These are phyloP conservation scores for Zoanthus sociatus DNA, from an alignment of 92 coral and sea anemone species.

Conservation along the genomic window DNA sequence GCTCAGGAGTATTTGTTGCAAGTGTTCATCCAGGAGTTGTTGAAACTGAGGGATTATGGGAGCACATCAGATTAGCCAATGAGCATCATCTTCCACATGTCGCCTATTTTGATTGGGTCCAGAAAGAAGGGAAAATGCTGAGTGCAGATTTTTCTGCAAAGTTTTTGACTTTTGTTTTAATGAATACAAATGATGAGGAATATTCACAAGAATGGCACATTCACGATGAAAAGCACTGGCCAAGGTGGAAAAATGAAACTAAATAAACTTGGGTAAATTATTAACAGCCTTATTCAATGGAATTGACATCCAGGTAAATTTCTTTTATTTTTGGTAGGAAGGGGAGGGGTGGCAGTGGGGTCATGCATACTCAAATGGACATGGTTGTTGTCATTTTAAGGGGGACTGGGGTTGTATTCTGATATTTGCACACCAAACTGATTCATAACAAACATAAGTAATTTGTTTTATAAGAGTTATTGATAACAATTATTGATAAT, in stretches of 20 bases:
- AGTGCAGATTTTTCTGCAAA: constrained; percentile 61
- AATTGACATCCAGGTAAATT: too few species aligned
- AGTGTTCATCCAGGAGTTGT: constrained; percentile 61
- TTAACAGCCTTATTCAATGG: background rate
- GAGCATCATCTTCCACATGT: constrained; percentile 64
- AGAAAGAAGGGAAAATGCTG: constrained; percentile 50
- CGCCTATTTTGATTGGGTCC: constrained; percentile 54
- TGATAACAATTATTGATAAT: too few species aligned
- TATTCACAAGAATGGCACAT: constrained; percentile 63
- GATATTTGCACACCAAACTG: too few species aligned
- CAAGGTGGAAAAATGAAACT: constrained; percentile 40
- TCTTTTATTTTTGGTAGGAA: too few species aligned
- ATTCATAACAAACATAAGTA: too few species aligned
- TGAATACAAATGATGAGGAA: constrained; percentile 49
- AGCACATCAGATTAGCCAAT: constrained; percentile 63
- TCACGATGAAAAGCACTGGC: constrained; percentile 58
- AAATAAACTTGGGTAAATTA: background rate
- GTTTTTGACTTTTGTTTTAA: constrained; percentile 62
- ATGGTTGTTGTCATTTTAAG: too few species aligned
- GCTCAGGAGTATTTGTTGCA: constrained; percentile 56
- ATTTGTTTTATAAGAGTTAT: too few species aligned
- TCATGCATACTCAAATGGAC: too few species aligned
- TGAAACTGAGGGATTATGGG: constrained; percentile 69
- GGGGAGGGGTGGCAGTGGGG: too few species aligned
- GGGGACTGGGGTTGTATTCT: too few species aligned